Base-by-base conservation (phyloP, 2,797 vertebrate genomes). In the Tragopan temminckii region DNA sequence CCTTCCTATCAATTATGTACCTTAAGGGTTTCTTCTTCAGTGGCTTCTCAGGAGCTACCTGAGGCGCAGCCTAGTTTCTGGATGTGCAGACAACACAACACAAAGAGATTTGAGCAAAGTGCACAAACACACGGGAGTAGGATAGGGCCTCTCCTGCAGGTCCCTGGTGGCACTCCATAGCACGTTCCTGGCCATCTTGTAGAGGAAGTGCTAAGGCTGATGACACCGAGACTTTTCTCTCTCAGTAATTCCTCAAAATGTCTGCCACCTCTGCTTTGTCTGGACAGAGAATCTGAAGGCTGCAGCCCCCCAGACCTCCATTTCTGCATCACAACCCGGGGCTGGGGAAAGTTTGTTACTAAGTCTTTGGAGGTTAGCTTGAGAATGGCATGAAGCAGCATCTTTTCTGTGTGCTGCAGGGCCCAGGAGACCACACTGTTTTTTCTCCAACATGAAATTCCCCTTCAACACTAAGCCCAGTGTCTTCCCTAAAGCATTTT, bases 21-120 rank as follows among this genome's bases (percentile, higher is more conserved):
- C 12, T 75, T 43, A 52, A 35, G 38, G 16, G 33, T 10, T 48
- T 88, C 8, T 52, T 88, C 62, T 67, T 78, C 53, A 70, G 0
- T 52, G 33, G 66, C 43, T 84, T 71, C 50, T 43, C 64, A 71
- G n/a, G 35, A 62, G 4, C n/a, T 55, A 55, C 75, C 38, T 15
- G 24, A 85, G 64, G 50, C 38, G 16, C 58, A 55, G 42, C 29
- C 82, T 72, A 83, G 38, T 68, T 90, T 80, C 91, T 91, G 45
- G 50, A 71, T 3, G 1, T 4, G 31, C 58, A 61, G 35, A 62
- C 13, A 19, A n/a, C 40, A 80, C 27, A 62, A 33, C 8, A 48
- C 38, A 80, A 77, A 76, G 57, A 90, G 17, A 85, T 29, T 55
- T 57, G 33, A 61, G 36, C 45, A 70, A 77, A 89, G 46, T 35